These are phyloP conservation scores for Oryzias sinensis DNA, from an alignment of 2,797 vertebrate genomes.

Conservation along the genomic window DNA sequence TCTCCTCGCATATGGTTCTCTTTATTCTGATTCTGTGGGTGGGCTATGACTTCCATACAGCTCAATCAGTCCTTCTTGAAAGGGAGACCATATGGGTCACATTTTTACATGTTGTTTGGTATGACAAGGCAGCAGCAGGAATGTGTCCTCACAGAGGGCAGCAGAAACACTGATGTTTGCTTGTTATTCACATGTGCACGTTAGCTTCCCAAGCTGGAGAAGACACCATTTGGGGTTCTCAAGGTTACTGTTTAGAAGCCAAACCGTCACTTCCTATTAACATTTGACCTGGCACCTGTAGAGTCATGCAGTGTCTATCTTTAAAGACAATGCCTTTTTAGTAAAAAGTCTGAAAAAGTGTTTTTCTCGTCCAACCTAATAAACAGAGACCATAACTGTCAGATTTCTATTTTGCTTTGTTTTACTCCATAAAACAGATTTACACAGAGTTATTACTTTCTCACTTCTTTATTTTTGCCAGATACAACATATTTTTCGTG, in stretches of 20 bases:
- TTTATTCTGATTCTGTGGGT: slow-evolving; percentile 79
- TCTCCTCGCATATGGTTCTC: slow-evolving; percentile 80
- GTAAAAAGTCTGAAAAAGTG: neutral
- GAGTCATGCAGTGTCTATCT: slow-evolving; percentile 19
- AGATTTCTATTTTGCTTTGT: slow-evolving; percentile 10
- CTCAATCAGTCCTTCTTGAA: slow-evolving; percentile 77
- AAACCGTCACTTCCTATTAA: slow-evolving; percentile 55
- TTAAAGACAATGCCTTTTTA: slow-evolving; percentile 19
- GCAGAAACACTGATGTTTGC: slow-evolving; percentile 45
- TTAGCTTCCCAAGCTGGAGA: slow-evolving; percentile 40
- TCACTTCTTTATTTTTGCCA: neutral
- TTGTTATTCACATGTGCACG: slow-evolving; percentile 62
- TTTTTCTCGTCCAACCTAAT: slow-evolving; percentile 1
- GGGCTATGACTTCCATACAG: slow-evolving; percentile 74
- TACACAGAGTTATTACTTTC: slow-evolving; percentile 12
- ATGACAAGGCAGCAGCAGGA: slow-evolving; percentile 73
- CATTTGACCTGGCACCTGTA: slow-evolving; percentile 59
- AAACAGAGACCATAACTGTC: slow-evolving; percentile 14
- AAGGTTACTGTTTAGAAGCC: slow-evolving; percentile 45
- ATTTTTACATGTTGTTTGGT: slow-evolving; percentile 79
- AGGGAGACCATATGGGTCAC: slow-evolving; percentile 74
- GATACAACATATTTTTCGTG: slow-evolving; percentile 27
- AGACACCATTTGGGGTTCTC: slow-evolving; percentile 27
- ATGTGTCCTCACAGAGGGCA: slow-evolving; percentile 63
- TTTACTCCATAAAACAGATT: slow-evolving; percentile 5